Base-by-base conservation (phyloP, 2,888 invertebrate species). In the Schizotus pectinicornis region DNA sequence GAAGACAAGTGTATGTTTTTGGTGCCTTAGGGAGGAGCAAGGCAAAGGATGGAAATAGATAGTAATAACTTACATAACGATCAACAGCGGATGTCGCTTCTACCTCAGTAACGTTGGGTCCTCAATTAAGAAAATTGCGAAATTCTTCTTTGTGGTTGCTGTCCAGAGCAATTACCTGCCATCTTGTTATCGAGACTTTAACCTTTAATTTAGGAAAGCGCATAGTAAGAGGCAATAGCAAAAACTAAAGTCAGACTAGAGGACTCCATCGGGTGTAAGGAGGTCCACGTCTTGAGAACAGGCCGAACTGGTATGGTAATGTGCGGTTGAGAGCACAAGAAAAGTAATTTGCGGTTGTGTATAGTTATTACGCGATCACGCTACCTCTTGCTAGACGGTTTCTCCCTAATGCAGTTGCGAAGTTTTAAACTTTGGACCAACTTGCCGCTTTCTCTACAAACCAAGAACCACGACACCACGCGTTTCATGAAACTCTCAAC, bases 401-500 rank as follows among this genome's bases (percentile, higher is more conserved):
- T 46, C 36, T 38, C 31, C 12, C 50, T 46, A 37, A 34, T 32
- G n/a, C 9, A 38, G 56, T 41, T 56, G 30, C 11, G 48, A 43
- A 49, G 56, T 49, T 56, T 48, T 42, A 49, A 49, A 49, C 36
- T 35, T n/a, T 9, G 5, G 7, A 8, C 1, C 8, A 2, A 9
- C 14, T 38, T 8, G 9, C 9, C 1, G 7, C 14, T 14, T 38
- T 38, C 7, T 12, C 32, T 14, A 56, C 51, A 49, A 46, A 43
- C 38, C 51, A 43, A 49, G 50, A 52, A 60, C 56, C 49, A 56
- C 37, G 36, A n/a, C n/a, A n/a, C n/a, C 36, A 37, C 39, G 36
- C 38, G 48, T 38, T 63, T 60, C 60, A 53, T 49, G 55, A 56
- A 46, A 43, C 43, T 45, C 36, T 41, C 54, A 55, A 58, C 58